These are phyloP conservation scores for Lates calcarifer DNA, from an alignment of 2,113 vertebrate genomes.

Conservation along the genomic window DNA sequence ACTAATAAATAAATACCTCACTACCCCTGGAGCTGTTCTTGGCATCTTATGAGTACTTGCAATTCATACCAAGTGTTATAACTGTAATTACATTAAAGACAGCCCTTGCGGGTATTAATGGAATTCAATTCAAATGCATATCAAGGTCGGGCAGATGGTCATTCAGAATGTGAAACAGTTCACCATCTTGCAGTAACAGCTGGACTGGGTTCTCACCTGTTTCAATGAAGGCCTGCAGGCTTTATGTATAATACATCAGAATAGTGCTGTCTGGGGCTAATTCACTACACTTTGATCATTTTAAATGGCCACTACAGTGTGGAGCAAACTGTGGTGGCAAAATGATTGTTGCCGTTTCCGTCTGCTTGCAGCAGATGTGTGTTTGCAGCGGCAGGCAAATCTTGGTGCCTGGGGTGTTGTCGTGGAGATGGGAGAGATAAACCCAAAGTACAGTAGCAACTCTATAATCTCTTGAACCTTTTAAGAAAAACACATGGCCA, in stretches of 20 bases:
- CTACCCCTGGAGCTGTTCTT: not conserved
- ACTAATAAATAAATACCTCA: not conserved
- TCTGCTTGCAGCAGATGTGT: slow-evolving; percentile 20
- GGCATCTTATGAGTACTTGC: not conserved
- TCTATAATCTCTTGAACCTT: not conserved
- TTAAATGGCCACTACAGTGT: slow-evolving; percentile 1
- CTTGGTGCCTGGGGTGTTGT: slow-evolving; percentile 8
- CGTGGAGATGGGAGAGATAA: not conserved
- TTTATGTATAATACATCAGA: slow-evolving; percentile 15
- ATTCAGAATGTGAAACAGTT: slow-evolving; percentile 14
- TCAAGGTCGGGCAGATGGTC: slow-evolving; percentile 10
- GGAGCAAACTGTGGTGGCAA: not conserved
- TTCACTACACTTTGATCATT: slow-evolving; percentile 22
- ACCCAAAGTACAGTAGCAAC: slow-evolving; percentile 27
- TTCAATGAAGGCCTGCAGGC: slow-evolving; percentile 2
- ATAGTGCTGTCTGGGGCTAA: slow-evolving; percentile 1
- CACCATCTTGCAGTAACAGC: slow-evolving; percentile 7
- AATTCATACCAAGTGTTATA: not conserved
- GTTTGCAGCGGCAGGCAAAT: slow-evolving; percentile 38
- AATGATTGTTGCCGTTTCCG: not conserved
- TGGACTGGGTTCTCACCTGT: slow-evolving; percentile 1
- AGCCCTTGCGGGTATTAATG: not conserved
- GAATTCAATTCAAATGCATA: slow-evolving; percentile 1
- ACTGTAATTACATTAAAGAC: not conserved
- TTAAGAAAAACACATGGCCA: not conserved